Evolutionary conservation across 2,113 vertebrate species (phyloP).

Genomic region (Mormyrus iriodes): DNA sequence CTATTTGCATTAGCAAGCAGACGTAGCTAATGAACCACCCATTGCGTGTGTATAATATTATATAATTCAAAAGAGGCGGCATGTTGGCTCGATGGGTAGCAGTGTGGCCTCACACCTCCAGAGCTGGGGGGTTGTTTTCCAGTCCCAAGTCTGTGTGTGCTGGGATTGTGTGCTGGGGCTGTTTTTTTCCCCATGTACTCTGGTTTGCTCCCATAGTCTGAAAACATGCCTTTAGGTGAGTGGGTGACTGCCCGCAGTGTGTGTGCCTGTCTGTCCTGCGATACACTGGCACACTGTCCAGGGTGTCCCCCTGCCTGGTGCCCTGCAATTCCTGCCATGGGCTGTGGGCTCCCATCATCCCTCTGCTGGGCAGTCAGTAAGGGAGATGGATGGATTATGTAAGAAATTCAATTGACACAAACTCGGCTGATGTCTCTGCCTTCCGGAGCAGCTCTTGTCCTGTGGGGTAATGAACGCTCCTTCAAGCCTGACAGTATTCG

Average conservation of each 20-base stretch:
- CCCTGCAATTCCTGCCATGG: neutral
- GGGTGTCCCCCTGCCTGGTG: neutral
- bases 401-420: neutral
- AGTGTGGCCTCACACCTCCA: neutral
- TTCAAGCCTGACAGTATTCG: neutral
- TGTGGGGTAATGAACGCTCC: neutral
- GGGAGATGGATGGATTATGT: neutral
- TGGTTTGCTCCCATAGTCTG: neutral
- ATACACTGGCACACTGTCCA: neutral
- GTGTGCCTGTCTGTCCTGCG: neutral
- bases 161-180: neutral
- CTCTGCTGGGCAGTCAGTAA: neutral
- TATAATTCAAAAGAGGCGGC: neutral
- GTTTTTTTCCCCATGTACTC: neutral
- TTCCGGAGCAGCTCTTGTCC: neutral
- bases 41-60: neutral
- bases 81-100: neutral
- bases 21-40: neutral
- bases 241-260: neutral
- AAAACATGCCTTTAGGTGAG: neutral
- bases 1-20: neutral
- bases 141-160: neutral
- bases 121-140: neutral
- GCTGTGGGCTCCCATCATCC: neutral
- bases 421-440: neutral